These are phyloP conservation scores for Calyptomena viridis DNA, from an alignment of 2,113 vertebrate genomes.

Conservation along the genomic window DNA sequence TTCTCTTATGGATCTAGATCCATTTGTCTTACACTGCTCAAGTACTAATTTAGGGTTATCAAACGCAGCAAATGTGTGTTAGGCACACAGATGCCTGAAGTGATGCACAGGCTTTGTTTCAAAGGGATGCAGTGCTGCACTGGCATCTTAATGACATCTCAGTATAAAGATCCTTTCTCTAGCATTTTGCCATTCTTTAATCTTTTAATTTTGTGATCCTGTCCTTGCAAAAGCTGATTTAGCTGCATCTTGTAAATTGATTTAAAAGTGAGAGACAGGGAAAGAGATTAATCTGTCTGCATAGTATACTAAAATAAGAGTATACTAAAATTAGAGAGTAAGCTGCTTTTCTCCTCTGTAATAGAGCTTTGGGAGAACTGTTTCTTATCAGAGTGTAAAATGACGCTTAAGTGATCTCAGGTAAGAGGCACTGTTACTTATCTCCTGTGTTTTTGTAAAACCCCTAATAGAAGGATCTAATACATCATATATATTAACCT, in stretches of 20 bases:
- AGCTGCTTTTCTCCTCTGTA: background rate
- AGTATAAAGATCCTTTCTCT: background rate
- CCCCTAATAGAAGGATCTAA: background rate
- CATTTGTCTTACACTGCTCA: background rate
- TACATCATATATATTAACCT: background rate
- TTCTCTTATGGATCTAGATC: background rate
- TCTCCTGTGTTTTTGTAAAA: background rate
- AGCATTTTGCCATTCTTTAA: background rate
- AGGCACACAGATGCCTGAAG: background rate
- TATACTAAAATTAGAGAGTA: background rate
- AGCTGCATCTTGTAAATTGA: background rate
- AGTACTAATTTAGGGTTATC: background rate
- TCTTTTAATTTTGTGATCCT: background rate
- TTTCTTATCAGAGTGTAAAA: background rate
- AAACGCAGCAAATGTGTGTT: background rate
- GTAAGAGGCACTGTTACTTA: background rate
- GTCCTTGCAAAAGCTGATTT: background rate
- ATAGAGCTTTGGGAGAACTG: background rate
- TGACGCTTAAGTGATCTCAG: background rate
- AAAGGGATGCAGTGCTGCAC: background rate
- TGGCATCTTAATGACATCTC: background rate
- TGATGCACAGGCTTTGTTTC: background rate
- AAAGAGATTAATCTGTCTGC: background rate
- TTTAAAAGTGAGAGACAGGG: background rate
- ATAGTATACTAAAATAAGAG: background rate